These are phyloP conservation scores for Pangasius mekongensis DNA, from an alignment of 2,797 vertebrate genomes.

Conservation along the genomic window DNA sequence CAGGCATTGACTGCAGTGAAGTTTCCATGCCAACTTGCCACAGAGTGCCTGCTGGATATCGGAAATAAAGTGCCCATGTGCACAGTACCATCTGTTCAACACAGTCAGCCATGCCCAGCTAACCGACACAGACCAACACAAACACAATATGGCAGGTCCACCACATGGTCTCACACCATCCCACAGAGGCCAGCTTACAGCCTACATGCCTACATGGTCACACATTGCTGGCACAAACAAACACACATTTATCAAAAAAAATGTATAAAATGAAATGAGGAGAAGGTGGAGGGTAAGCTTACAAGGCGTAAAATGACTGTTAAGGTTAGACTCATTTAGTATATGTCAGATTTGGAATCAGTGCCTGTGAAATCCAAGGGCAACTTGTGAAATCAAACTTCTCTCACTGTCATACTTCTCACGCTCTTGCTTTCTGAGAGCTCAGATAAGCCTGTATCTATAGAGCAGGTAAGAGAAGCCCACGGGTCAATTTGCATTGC, in stretches of 20 bases:
- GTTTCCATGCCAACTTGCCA: constrained; percentile 49
- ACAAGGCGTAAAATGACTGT: neutral
- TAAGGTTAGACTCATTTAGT: neutral
- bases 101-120: constrained; percentile 23
- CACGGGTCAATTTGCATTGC: constrained; percentile 67
- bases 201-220: neutral
- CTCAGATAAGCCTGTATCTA: constrained; percentile 63
- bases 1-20: constrained; percentile 29
- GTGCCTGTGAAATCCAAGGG: neutral
- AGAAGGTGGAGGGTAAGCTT: neutral
- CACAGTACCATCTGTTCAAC: constrained; percentile 50
- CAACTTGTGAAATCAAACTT: no score
- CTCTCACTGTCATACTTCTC: no score
- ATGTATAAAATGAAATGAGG: neutral
- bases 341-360: neutral
- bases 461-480: constrained; percentile 41
- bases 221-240: neutral
- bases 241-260: neutral
- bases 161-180: neutral
- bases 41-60: constrained; percentile 37
- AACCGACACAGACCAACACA: constrained; percentile 2
- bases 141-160: constrained; percentile 30
- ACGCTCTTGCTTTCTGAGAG: constrained; percentile 14
- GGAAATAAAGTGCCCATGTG: constrained; percentile 45
- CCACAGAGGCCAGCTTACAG: neutral